phyloP scores from a whole-genome alignment of 2,797 vertebrate genomes.

The Threskiornis aethiopicus region DNA sequence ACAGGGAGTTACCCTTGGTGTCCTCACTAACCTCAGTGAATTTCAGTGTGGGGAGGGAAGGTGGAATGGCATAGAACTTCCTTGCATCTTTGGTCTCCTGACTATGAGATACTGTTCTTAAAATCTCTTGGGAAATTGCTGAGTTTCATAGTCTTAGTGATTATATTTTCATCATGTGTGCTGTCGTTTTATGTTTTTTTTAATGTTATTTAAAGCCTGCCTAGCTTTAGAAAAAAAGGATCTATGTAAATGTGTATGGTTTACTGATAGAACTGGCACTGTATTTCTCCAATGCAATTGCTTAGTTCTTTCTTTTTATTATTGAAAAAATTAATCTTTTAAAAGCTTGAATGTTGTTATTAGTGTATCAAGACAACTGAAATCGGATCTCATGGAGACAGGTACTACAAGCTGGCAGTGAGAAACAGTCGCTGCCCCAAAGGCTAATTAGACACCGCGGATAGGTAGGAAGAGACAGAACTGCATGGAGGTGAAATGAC shows the following conservation, averaged over 20 bases:
- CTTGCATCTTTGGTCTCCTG: neutral
- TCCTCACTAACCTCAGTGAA: neutral
- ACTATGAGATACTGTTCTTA: neutral
- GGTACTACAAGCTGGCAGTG: neutral
- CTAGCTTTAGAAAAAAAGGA: neutral
- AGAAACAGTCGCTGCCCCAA: neutral
- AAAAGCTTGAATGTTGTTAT: neutral
- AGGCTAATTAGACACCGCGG: neutral
- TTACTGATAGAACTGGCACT: neutral
- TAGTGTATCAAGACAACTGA: neutral
- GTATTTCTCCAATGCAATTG: neutral
- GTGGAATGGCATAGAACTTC: neutral
- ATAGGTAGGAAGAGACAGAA: neutral
- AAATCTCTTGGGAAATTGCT: neutral
- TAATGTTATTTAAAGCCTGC: neutral
- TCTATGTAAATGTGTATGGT: neutral
- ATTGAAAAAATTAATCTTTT: neutral
- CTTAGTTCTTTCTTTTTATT: neutral
- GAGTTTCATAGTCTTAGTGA: neutral
- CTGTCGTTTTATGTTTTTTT: neutral
- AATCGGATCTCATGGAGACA: neutral
- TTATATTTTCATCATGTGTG: neutral
- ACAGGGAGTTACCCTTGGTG: neutral
- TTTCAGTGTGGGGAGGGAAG: neutral
- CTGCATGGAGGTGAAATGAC: neutral